Evolutionary conservation across 2,888 invertebrate genomes (phyloP).

Genomic region (Lampropteryx suffumata): DNA sequence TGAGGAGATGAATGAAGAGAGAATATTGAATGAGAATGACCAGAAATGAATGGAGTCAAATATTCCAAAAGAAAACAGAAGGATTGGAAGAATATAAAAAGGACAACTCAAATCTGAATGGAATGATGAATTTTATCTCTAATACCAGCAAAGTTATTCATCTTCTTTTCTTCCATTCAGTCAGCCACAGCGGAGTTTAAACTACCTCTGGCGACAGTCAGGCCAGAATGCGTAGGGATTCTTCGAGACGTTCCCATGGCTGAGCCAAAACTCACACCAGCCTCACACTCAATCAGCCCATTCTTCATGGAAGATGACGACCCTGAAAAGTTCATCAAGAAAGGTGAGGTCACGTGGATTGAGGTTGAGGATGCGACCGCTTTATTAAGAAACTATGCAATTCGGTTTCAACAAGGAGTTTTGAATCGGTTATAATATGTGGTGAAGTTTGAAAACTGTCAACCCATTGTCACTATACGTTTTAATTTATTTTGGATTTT

Average conservation of each 20-base stretch:
- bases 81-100: neutral
- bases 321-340: slow-evolving; percentile 85
- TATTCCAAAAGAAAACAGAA: neutral
- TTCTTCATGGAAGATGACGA: slow-evolving; percentile 86
- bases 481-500: slow-evolving; percentile 10
- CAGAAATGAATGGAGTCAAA: slow-evolving; percentile 2
- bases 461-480: neutral
- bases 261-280: slow-evolving; percentile 83
- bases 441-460: slow-evolving; percentile 15
- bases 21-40: slow-evolving; percentile 29
- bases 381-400: slow-evolving; percentile 7
- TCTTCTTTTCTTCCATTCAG: slow-evolving; percentile 57
- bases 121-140: too few species aligned
- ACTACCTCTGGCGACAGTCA: slow-evolving; percentile 85
- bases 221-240: slow-evolving; percentile 86
- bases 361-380: slow-evolving; percentile 4
- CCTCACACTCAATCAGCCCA: slow-evolving; percentile 83
- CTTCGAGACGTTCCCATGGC: slow-evolving; percentile 83
- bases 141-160: too few species aligned
- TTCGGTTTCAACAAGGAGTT: slow-evolving; percentile 6
- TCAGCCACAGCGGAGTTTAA: slow-evolving; percentile 87
- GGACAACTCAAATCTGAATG: too few species aligned
- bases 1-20: slow-evolving; percentile 44
- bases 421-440: neutral
- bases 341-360: slow-evolving; percentile 70